phyloP scores from a whole-genome alignment of 1,140 invertebrate genomes.

The Lepidurus apus region DNA sequence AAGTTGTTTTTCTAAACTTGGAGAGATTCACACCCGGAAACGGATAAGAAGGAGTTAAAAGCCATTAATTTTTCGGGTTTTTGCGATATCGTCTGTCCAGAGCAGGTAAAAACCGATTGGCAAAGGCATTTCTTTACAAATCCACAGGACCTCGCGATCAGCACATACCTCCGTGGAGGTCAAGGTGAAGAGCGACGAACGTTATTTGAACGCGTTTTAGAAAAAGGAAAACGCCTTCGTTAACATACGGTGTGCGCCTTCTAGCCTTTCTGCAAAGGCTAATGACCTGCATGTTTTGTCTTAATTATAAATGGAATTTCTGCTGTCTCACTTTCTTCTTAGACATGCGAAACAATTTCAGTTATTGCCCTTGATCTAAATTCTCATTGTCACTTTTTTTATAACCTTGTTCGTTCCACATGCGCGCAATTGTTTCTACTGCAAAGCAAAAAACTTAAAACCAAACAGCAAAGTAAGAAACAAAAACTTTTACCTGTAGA shows the following conservation, averaged over 20 bases:
- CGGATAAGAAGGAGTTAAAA: too few relatives aligned
- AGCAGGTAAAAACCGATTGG: too few relatives aligned
- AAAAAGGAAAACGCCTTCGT: neutral
- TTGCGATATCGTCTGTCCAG: too few relatives aligned
- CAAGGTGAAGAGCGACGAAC: neutral
- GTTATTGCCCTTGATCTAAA: too few relatives aligned
- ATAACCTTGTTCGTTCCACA: neutral
- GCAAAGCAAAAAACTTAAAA: neutral
- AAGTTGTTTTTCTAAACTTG: neutral
- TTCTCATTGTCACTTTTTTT: too few relatives aligned
- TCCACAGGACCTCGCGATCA: neutral
- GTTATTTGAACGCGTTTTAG: neutral
- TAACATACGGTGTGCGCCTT: neutral
- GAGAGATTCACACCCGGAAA: too few relatives aligned
- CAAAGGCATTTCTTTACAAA: too few relatives aligned
- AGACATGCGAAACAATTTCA: too few relatives aligned
- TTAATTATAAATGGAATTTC: neutral
- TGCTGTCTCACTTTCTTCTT: too few relatives aligned
- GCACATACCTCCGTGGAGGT: neutral
- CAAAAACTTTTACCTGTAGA: conserved; percentile 2
- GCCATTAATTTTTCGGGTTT: too few relatives aligned
- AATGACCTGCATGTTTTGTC: neutral
- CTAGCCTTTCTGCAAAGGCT: neutral
- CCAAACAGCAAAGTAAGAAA: neutral
- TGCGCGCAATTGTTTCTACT: neutral